phyloP scores from a whole-genome alignment of 2,797 vertebrate genomes.

The Esox masquinongy region DNA sequence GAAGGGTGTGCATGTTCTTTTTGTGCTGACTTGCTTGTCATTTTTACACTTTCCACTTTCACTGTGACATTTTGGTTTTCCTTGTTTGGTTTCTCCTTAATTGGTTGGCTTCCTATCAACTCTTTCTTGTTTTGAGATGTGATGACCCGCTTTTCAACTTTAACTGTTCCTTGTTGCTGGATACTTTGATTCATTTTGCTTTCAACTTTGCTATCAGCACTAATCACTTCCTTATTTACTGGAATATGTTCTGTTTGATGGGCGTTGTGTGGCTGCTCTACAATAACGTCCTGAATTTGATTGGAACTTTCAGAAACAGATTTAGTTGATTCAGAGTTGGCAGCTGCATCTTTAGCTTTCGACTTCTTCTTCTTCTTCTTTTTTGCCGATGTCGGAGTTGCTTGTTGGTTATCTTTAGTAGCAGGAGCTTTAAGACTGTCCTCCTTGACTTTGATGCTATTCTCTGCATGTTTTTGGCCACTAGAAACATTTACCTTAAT shows the following conservation, averaged over 20 bases:
- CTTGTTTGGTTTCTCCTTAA: slow-evolving; percentile 53
- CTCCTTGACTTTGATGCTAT: slow-evolving; percentile 42
- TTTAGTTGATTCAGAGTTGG: slow-evolving; percentile 51
- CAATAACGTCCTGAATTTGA: slow-evolving; percentile 51
- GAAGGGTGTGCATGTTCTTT: slow-evolving; percentile 59
- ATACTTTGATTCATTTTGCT: slow-evolving; percentile 59
- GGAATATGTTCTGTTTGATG: slow-evolving; percentile 51
- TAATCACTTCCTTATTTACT: slow-evolving; percentile 57
- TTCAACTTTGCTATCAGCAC: slow-evolving; percentile 59
- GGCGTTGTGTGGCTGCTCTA: slow-evolving; percentile 54
- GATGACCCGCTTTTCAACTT: slow-evolving; percentile 64
- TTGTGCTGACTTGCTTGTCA: slow-evolving; percentile 62
- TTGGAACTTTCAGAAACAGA: slow-evolving; percentile 40
- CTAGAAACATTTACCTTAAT: slow-evolving; percentile 48
- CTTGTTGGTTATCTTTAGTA: slow-evolving; percentile 52
- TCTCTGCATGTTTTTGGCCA: slow-evolving; percentile 36
- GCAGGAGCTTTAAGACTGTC: slow-evolving; percentile 47
- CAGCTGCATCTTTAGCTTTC: slow-evolving; percentile 51
- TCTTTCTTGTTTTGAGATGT: slow-evolving; percentile 62
- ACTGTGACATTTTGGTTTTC: slow-evolving; percentile 57
- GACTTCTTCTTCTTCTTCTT: slow-evolving; percentile 78
- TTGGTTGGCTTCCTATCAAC: slow-evolving; percentile 58
- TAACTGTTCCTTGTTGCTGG: slow-evolving; percentile 51
- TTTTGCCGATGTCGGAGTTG: slow-evolving; percentile 52
- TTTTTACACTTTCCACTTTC: slow-evolving; percentile 38